Conservation (phyloP, 2,113 vertebrate species). For the Austrofundulus limnaeus region DNA sequence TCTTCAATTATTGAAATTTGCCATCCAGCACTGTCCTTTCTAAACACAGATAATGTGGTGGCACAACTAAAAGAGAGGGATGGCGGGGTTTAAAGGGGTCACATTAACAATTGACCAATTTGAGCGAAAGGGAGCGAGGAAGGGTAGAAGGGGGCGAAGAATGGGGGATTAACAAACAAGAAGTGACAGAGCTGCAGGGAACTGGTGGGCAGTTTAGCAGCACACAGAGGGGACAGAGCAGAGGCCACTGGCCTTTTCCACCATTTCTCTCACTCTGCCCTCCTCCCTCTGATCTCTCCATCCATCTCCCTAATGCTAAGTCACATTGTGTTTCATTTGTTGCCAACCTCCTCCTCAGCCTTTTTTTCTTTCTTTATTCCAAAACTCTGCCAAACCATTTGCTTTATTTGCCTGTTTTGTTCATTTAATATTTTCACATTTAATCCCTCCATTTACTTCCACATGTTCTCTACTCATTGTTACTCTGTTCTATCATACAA, state of each 20-base stretch:
- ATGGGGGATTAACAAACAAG: conserved; percentile 69
- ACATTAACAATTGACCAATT: conserved; percentile 71
- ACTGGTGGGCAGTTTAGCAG: conserved; percentile 70
- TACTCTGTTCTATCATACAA: neutral
- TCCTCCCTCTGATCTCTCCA: conserved; percentile 32
- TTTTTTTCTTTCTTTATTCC: conserved; percentile 14
- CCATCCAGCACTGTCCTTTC: conserved; percentile 19
- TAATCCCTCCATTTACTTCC: neutral
- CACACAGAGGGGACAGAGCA: conserved; percentile 67
- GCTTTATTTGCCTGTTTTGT: neutral
- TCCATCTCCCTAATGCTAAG: conserved; percentile 41
- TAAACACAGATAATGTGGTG: conserved; percentile 50
- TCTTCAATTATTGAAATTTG: conserved; percentile 8
- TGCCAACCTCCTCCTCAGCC: conserved; percentile 13
- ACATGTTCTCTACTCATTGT: neutral
- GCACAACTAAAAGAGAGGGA: conserved; percentile 52
- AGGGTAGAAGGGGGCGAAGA: conserved; percentile 60
- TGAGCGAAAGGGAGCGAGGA: conserved; percentile 63
- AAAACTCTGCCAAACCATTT: conserved; percentile 5
- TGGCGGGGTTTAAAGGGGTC: conserved; percentile 69
- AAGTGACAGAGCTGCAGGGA: conserved; percentile 73
- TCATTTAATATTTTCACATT: neutral
- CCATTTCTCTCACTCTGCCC: conserved; percentile 61
- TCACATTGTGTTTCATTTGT: conserved; percentile 46
- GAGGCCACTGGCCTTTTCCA: conserved; percentile 71